phyloP scores from a whole-genome alignment of 2,888 invertebrate genomes.

The Caenorhabditis sinica region DNA sequence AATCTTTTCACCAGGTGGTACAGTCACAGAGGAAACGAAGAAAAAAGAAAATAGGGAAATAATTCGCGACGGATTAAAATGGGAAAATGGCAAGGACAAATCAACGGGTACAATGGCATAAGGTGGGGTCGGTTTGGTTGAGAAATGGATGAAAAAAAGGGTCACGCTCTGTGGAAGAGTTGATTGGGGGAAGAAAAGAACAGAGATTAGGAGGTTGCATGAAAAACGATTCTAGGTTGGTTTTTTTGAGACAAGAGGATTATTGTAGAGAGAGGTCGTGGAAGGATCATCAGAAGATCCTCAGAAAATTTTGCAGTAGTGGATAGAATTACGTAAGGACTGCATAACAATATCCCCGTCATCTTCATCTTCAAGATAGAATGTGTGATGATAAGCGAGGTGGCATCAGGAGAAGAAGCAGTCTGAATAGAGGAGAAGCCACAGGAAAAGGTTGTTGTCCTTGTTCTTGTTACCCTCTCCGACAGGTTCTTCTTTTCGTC shows the following conservation, averaged over 20 bases:
- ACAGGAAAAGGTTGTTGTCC: conserved; percentile 50
- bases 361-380: conserved; percentile 6
- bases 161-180: conserved; percentile 27
- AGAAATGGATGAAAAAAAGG: conserved; percentile 11
- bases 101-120: conserved; percentile 51
- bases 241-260: conserved; percentile 30
- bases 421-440: conserved; percentile 8
- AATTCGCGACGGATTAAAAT: conserved; percentile 42
- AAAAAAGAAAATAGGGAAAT: conserved; percentile 11
- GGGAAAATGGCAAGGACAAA: conserved; percentile 44
- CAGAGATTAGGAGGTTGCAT: conserved; percentile 36
- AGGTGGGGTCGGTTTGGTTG: conserved; percentile 18
- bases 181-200: conserved; percentile 15
- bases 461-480: conserved; percentile 41
- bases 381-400: conserved; percentile 51
- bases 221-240: conserved; percentile 29
- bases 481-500: conserved; percentile 49
- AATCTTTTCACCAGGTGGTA: conserved; percentile 48
- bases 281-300: background rate
- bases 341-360: background rate
- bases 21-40: background rate
- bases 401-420: background rate
- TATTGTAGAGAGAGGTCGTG: conserved; percentile 18
- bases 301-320: conserved; percentile 1
- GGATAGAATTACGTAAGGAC: conserved; percentile 19